Conservation (phyloP, 2,797 vertebrate genomes). For the Periophthalmus magnuspinnatus region DNA sequence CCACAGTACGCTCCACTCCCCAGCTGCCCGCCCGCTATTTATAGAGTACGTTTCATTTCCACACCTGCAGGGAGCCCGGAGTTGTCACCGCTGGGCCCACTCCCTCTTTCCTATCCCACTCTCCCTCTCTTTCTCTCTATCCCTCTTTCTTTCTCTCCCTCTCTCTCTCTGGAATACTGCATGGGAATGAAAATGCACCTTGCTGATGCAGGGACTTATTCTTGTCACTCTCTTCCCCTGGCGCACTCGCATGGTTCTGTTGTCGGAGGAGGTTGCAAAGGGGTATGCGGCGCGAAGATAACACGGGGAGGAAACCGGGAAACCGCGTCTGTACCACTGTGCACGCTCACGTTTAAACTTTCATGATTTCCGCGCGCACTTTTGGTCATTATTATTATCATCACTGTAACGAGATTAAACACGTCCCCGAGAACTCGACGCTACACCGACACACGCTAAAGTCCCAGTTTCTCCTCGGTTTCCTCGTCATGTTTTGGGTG, state of each 20-base stretch:
- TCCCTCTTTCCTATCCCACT: constrained; percentile 32
- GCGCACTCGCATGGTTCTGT: constrained; percentile 58
- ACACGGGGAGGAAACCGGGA: constrained; percentile 31
- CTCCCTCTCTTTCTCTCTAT: constrained; percentile 39
- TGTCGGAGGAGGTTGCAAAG: constrained; percentile 40
- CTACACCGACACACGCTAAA: constrained; percentile 50
- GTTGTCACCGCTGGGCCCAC: constrained; percentile 76
- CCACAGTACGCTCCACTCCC: constrained; percentile 74
- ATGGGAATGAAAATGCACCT: constrained; percentile 78
- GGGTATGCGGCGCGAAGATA: constrained; percentile 55
- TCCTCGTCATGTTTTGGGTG: constrained; percentile 68
- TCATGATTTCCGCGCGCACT: constrained; percentile 37
- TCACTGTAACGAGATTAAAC: constrained; percentile 35
- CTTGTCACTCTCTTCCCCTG: constrained; percentile 59
- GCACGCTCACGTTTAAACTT: constrained; percentile 45
- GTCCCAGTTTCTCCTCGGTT: constrained; percentile 57
- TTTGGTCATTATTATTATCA: constrained; percentile 19
- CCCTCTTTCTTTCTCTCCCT: constrained; percentile 62
- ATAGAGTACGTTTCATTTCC: constrained; percentile 88
- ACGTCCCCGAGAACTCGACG: constrained; percentile 29
- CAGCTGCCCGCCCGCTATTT: constrained; percentile 87
- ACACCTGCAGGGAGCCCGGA: constrained; percentile 85
- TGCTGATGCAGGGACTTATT: constrained; percentile 79
- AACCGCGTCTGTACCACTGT: constrained; percentile 53
- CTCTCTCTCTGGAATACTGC: constrained; percentile 71